Evolutionary conservation across 2,113 vertebrate species (phyloP).

Genomic region (Dipodomys ordii): DNA sequence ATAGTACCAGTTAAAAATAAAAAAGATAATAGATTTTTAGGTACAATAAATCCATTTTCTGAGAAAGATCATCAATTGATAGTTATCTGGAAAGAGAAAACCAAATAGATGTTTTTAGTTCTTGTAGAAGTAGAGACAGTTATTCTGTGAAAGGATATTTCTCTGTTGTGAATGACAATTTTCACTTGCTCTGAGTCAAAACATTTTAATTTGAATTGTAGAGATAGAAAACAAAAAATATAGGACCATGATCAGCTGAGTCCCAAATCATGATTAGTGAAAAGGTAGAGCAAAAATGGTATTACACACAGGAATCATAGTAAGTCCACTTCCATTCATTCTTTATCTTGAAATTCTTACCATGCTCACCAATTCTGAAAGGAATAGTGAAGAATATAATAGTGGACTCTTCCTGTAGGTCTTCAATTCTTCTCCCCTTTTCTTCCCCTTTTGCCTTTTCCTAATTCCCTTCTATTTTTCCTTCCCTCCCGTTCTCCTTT

Average conservation of each 20-base stretch:
- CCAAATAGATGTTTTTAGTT: background rate
- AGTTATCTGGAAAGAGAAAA: background rate
- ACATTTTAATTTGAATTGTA: slow-evolving; percentile 32
- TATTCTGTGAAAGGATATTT: background rate
- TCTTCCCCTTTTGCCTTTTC: background rate
- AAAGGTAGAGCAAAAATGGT: background rate
- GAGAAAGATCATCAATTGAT: background rate
- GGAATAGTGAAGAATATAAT: background rate
- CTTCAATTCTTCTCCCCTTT: background rate
- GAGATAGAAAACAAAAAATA: slow-evolving; percentile 13
- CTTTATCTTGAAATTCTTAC: slow-evolving; percentile 33
- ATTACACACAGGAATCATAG: background rate
- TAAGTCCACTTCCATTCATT: background rate
- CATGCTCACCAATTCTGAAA: background rate
- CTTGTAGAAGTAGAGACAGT: background rate
- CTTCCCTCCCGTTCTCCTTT: background rate
- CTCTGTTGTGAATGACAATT: background rate
- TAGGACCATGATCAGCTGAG: background rate
- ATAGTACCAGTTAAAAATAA: background rate
- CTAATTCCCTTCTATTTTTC: background rate
- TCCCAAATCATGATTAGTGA: background rate
- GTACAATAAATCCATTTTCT: background rate
- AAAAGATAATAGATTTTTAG: background rate
- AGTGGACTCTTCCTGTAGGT: background rate
- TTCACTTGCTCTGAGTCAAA: slow-evolving; percentile 54